Base-by-base conservation (phyloP, 1,140 invertebrate species). In the Drosophila ohnishii region DNA sequence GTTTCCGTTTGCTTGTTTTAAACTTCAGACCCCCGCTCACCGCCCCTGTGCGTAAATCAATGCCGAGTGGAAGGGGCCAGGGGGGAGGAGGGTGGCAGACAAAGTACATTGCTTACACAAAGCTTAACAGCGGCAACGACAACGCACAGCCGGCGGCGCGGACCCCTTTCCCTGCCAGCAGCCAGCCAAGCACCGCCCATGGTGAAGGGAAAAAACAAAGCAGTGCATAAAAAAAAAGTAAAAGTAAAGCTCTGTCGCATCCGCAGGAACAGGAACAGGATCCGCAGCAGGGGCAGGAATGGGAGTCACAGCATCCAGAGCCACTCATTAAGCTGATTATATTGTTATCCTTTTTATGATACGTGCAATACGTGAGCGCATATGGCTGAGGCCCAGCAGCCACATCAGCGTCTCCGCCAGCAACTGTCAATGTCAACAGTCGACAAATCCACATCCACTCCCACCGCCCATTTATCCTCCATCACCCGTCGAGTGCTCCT, bases 281-380 rank as follows among this genome's bases (percentile, higher is more conserved):
- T 37, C 9, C 28, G 37, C 37, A 55, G 35, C 16, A 69, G 62
- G 14, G 67, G 32, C 34, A 44, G 30, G 13, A 47, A 30, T 10
- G 13, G 37, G 22, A 53, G 62, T 35, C 60, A 3, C 65, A 47
- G 51, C 65, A 71, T 64, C 72, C 84, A 80, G 73, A 84, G 80
- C 80, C 84, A 87, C 84, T 87, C 84, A 87, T 87, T 87, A 87
- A 90, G 88, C 88, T 90, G 88, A 90, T 90, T 90, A 90, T 90
- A 90, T 90, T 90, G 88, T 90, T 90, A 90, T 90, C 88, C 88
- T 90, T 90, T 90, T 90, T 90, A 90, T 90, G 89, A 90, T 90
- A 90, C 84, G 84, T 90, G 87, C 83, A 90, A 84, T 89, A 85
- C 87, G 88, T 86, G 82, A 78, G 81, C 86, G 81, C 86, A 89